Evolutionary conservation across 2,113 vertebrate genomes (phyloP), one percentile per base, ranked within the genome.

Genomic region (Nettapus auritus): DNA sequence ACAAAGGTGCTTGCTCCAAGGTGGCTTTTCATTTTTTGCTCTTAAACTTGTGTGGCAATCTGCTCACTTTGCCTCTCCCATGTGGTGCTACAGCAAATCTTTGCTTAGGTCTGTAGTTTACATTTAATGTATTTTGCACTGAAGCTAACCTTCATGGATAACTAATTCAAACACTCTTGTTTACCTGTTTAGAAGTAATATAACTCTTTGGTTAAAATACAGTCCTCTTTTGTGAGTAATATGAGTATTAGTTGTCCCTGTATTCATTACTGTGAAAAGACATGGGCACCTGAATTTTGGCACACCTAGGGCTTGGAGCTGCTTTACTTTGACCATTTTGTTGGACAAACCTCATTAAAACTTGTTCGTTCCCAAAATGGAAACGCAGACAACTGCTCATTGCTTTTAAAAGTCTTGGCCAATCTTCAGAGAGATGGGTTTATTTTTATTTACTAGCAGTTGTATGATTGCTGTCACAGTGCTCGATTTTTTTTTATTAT

Each of bases 81-180:
- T 48, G 28, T 77, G 82, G 79, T 90, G 79, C 73, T 69, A 28
- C 25, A 66, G 21, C 85, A 68, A 66, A 53, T 74, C 86, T 88
- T 44, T 88, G 79, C 88, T 90, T 70, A 86, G 63, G 34, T 94
- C 50, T 83, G 40, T 76, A 73, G 67, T 79, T 94, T 87, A 69
- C 48, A 94, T 93, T 95, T 53, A 6, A 76, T 89, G 11, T 69
- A 31, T 88, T 91, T 82, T 90, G 75, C 36, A 31, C 52, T 89
- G 59, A 70, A 3, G 2, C 44, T 63, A 60, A 73, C 33, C 63
- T 38, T 36, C 29, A 14, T 93, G 80, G 76, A 18, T 88, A 88
- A 94, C 55, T 48, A 71, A 86, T 44, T 36, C 52, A 90, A 52
- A 86, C 60, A 2, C 11, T 75, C 53, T n/a, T 73, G 15, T 93